Evolutionary conservation across 2,797 vertebrate species (phyloP).

Genomic region (Leuciscus waleckii): DNA sequence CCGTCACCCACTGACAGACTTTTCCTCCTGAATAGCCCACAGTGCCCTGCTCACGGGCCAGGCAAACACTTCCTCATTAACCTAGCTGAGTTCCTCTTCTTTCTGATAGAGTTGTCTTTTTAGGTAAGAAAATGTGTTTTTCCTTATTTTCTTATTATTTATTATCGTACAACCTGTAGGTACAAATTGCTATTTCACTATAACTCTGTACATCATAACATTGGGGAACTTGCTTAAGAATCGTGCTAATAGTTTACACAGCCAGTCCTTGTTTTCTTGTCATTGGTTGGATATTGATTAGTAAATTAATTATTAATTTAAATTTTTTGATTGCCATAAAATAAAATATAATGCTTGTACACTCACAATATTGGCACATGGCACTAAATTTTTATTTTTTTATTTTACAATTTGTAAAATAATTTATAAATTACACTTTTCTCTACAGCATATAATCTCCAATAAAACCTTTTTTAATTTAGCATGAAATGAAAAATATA

Average conservation of each 20-base stretch:
- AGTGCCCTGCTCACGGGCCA: constrained; percentile 16
- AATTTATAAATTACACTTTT: neutral
- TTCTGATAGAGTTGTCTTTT: constrained; percentile 3
- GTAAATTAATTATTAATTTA: neutral
- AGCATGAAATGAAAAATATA: neutral
- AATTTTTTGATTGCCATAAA: neutral
- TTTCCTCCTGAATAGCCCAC: constrained; percentile 78
- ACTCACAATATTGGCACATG: neutral
- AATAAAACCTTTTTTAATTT: neutral
- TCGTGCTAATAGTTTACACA: neutral
- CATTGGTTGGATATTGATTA: neutral
- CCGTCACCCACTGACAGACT: constrained; percentile 79
- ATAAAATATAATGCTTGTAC: neutral
- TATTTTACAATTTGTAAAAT: neutral
- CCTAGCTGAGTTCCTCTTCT: constrained; percentile 20
- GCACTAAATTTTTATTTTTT: too few relatives aligned
- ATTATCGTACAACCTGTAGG: neutral
- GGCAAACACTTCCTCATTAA: constrained; percentile 18
- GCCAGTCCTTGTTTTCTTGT: neutral
- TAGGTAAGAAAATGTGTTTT: constrained; percentile 22
- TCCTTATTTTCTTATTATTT: neutral
- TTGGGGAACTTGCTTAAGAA: neutral
- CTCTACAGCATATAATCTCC: neutral
- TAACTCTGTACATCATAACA: neutral
- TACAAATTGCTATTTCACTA: neutral